Evolutionary conservation across 2,797 vertebrate species (phyloP), one percentile per base, ranked within the genome.

Genomic region (Adrianichthys oophorus): DNA sequence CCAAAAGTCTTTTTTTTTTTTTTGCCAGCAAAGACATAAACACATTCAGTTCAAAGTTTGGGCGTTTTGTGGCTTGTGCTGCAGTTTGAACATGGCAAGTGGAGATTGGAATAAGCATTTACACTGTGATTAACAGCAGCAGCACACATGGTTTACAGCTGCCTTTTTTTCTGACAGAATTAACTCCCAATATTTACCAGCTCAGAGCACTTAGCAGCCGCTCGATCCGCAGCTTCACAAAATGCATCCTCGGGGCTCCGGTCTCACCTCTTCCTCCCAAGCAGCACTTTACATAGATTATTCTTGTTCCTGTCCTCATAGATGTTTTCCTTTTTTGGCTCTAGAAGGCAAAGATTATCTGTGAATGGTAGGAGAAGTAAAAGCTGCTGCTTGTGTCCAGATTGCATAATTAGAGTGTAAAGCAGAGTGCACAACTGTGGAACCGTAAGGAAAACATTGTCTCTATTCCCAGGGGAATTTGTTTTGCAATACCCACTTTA

Each of bases 121-220:
- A 87, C 77, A 77, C 86, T 86, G 88, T 92, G 93, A 94, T 94
- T 93, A 93, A 93, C 80, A 87, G 74, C 56, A 87, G 74, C 56
- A 41, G 74, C 82, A 78, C 80, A 85, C 82, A 87, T 91, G 90
- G 87, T 90, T 93, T 93, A 91, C 92, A 92, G 92, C 89, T 91
- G 91, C 87, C 86, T 29, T 86, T 93, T 93, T 92, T 91, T 92
- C 85, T 76, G 75, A 66, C 89, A 81, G 91, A 91, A 93, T 93
- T 90, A 83, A 89, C 86, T 88, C 82, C 65, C 92, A 91, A 92
- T 93, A 91, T 93, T 94, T 94, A 92, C 92, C 79, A 82, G 77
- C 24, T 63, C 74, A 70, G 69, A 87, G 87, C 14, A 62, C 61
- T 68, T 76, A 83, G 77, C 78, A 79, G 83, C 78, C 83, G 80